These are phyloP conservation scores for Troides aeacus DNA, from an alignment of 2,888 invertebrate genomes.

Conservation along the genomic window DNA sequence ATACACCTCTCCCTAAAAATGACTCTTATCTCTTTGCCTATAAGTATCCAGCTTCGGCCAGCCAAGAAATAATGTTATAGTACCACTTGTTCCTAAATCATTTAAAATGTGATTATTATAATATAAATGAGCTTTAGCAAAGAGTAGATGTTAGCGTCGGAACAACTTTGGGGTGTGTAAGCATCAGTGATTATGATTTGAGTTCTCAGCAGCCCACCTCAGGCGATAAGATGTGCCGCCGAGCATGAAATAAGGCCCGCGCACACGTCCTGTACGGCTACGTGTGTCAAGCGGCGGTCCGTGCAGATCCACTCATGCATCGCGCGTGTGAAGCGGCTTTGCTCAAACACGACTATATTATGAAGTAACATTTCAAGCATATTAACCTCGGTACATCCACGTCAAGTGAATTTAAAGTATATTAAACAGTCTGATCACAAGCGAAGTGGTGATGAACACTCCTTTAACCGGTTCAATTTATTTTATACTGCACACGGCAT, in stretches of 20 bases:
- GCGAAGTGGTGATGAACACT: no score
- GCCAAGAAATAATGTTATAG: no score
- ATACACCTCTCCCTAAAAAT: no score
- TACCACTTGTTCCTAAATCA: no score
- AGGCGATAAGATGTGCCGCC: conserved; percentile 75
- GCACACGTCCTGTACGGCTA: conserved; percentile 49
- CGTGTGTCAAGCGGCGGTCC: conserved; percentile 53
- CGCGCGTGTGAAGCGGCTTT: conserved; percentile 40
- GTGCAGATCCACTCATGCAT: conserved; percentile 68
- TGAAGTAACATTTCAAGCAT: conserved; percentile 27
- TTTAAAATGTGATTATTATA: neutral
- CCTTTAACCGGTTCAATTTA: no score
- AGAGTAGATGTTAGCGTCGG: conserved; percentile 36
- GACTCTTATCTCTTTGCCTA: no score
- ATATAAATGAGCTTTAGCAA: neutral
- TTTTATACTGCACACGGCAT: no score
- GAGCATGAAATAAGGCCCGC: conserved; percentile 76
- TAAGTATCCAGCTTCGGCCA: no score
- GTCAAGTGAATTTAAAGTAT: neutral
- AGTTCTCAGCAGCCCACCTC: conserved; percentile 58
- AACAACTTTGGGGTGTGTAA: conserved; percentile 60
- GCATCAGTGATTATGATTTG: conserved; percentile 77
- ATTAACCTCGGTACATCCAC: conserved; percentile 15
- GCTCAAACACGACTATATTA: conserved; percentile 29
- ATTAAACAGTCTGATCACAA: conserved; percentile 2